Conservation (phyloP, 1,140 invertebrate genomes). For the Tachypleus tridentatus region DNA sequence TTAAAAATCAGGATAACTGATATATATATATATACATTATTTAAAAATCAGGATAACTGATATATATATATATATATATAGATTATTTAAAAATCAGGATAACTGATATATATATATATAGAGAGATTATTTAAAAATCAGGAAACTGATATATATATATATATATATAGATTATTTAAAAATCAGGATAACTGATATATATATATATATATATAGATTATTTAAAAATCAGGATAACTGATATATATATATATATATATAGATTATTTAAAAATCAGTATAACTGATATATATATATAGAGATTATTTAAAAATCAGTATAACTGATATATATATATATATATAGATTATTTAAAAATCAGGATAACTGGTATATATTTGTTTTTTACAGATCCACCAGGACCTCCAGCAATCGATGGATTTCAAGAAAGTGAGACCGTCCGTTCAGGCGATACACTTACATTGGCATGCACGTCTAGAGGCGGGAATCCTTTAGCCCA, state of each 20-base stretch:
- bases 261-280: no score
- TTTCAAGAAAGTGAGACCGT: constrained; percentile 65
- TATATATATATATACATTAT: background rate
- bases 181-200: background rate
- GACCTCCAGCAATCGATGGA: constrained; percentile 72
- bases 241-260: no score
- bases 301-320: no score
- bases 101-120: background rate
- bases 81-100: no score
- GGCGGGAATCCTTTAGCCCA: constrained; percentile 72
- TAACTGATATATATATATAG: background rate
- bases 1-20: no score
- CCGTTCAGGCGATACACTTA: constrained; percentile 66
- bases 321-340: background rate
- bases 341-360: no score
- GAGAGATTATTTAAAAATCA: no score
- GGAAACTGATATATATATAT: background rate
- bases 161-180: no score
- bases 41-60: no score
- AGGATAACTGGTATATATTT: background rate
- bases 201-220: no score
- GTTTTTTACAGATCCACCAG: constrained; percentile 67
- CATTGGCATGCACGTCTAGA: constrained; percentile 75
- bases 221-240: no score
- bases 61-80: no score